phyloP scores from a whole-genome alignment of 2,888 invertebrate species.

The Melitaea athalia region DNA sequence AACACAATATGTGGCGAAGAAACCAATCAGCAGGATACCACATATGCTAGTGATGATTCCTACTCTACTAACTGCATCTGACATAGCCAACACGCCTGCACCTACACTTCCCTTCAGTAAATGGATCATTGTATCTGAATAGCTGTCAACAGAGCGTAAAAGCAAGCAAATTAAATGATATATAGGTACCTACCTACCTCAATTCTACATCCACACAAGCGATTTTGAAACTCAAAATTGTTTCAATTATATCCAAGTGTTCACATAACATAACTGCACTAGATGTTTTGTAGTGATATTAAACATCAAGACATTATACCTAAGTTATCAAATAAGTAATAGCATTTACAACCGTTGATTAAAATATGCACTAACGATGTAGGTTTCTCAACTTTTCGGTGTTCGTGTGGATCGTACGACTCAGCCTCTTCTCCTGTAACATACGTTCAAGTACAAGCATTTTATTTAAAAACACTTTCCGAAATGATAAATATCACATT shows the following conservation, averaged over 20 bases:
- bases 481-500: not conserved
- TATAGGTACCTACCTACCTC: too few relatives aligned
- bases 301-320: too few relatives aligned
- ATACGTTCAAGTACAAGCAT: not conserved
- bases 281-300: too few relatives aligned
- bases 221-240: not conserved
- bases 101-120: constrained; percentile 96
- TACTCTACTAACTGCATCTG: constrained; percentile 75
- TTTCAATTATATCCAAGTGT: not conserved
- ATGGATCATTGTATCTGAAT: constrained; percentile 93
- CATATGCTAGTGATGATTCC: constrained; percentile 85
- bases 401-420: constrained; percentile 86
- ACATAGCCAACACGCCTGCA: constrained; percentile 96
- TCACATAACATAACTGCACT: not conserved
- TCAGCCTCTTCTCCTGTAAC: constrained; percentile 51
- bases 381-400: constrained; percentile 85
- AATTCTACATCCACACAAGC: not conserved
- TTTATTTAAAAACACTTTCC: not conserved
- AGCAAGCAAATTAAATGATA: not conserved
- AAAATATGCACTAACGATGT: constrained; percentile 84
- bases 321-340: not conserved
- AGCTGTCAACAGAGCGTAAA: constrained; percentile 78
- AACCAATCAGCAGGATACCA: constrained; percentile 84
- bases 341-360: not conserved
- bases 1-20: constrained; percentile 88